Percentiles rank a stretch among this genome's conserved stretches.
phyloP scores from a whole-genome alignment of 2,113 vertebrate species.

The Argyrosomus japonicus region DNA sequence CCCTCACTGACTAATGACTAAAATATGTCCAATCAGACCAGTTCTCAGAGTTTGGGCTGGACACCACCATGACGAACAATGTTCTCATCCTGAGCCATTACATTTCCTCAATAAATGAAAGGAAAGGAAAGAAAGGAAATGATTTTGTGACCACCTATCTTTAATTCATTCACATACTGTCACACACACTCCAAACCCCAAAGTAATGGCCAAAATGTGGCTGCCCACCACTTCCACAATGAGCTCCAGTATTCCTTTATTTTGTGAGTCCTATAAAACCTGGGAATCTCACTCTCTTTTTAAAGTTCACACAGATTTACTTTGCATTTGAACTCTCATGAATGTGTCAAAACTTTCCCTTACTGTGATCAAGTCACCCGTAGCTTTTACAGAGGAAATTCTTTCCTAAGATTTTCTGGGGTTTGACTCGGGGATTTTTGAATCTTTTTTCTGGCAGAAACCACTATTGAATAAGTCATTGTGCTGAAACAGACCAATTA shows the following conservation, averaged over 20 bases:
- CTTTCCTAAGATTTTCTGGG: slow-evolving; percentile 57
- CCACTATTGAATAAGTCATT: slow-evolving; percentile 55
- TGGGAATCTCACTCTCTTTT: slow-evolving; percentile 31
- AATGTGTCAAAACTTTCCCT: slow-evolving; percentile 56
- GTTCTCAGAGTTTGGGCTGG: neutral
- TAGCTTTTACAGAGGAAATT: slow-evolving; percentile 64
- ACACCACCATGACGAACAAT: slow-evolving; percentile 13
- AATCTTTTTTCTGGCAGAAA: slow-evolving; percentile 55
- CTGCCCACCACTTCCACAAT: slow-evolving; percentile 61
- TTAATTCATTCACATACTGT: slow-evolving; percentile 1
- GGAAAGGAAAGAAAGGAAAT: neutral
- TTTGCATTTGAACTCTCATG: slow-evolving; percentile 38
- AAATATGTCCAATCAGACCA: neutral
- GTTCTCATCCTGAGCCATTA: slow-evolving; percentile 8
- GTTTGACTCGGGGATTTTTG: slow-evolving; percentile 48
- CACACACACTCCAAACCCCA: slow-evolving; percentile 24
- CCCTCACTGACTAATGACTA: neutral
- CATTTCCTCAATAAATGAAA: slow-evolving; percentile 4
- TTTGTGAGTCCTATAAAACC: slow-evolving; percentile 54
- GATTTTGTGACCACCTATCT: neutral
- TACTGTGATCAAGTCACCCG: slow-evolving; percentile 53
- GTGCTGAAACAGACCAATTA: slow-evolving; percentile 39
- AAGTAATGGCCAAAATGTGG: slow-evolving; percentile 21
- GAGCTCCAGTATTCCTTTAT: slow-evolving; percentile 54
- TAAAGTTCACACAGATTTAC: slow-evolving; percentile 35